Evolutionary conservation across 2,797 vertebrate genomes (phyloP), one percentile per base, ranked within the genome.

Genomic region (Adrianichthys oophorus): DNA sequence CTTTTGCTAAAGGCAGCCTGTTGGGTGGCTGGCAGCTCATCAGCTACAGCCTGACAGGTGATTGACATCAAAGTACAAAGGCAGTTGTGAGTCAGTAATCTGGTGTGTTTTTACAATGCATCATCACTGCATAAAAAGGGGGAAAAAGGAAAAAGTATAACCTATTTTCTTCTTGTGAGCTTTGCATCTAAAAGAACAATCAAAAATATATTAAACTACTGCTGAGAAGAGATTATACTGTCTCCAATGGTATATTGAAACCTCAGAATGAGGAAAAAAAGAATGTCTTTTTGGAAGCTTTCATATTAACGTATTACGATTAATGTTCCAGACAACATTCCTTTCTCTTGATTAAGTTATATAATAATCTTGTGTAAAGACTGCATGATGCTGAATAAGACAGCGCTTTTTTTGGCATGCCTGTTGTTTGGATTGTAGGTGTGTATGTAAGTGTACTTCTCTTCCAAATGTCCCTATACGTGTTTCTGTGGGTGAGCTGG

Each of bases 51-150:
- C 49, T 85, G 85, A 87, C 85, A 87, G 68, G 59, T 87, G 86
- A 89, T 51, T 80, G 86, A 85, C 87, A 82, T 78, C 71, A 80
- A 83, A 87, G 83, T 77, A 83, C 48, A n/a, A 64, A 68, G 59
- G 68, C 48, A 70, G 67, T 70, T 74, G 58, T 74, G 70, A 78
- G 70, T 41, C 26, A 41, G 57, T 55, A 59, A 65, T 70, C 64
- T 69, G 54, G 70, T 63, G 48, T 24, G 47, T 71, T 80, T 67
- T 63, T 74, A 61, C 64, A 59, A 80, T 62, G 69, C 71, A 77
- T 18, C 56, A 56, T 26, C 41, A 46, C n/a, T 52, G 44, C n/a
- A n/a, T 45, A 41, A 41, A 41, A 41, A 41, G 5, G 24, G 5
- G 2, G 68, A 15, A 46, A 78, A 72, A 62, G 26, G 24, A 40